A percentile compares a stretch with the other conserved stretches of the same genome.
Evolutionary conservation across 2,113 vertebrate genomes (phyloP).

Genomic region (Columbina picui): DNA sequence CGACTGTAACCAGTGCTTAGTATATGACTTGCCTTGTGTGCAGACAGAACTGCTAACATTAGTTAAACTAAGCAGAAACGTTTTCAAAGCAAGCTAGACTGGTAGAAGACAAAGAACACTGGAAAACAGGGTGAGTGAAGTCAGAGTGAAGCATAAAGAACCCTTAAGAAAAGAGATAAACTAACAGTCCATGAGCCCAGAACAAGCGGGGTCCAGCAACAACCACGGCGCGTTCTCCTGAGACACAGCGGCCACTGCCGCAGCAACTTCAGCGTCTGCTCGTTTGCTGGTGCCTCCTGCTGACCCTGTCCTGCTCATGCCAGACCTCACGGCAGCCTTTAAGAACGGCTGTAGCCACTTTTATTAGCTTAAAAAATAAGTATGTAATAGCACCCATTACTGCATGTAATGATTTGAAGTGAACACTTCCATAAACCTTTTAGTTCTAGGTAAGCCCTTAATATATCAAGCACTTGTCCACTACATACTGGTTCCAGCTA

Average conservation of each 20-base stretch:
- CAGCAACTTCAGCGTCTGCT: not conserved
- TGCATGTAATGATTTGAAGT: not conserved
- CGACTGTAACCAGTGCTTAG: not conserved
- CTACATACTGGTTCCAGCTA: not conserved
- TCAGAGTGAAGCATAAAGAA: not conserved
- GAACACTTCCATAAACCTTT: not conserved
- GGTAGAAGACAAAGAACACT: not conserved
- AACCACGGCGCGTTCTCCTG: not conserved
- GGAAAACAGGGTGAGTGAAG: not conserved
- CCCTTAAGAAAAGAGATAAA: not conserved
- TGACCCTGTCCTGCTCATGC: not conserved
- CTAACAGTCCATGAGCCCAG: not conserved
- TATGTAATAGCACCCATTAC: not conserved
- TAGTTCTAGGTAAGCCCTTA: not conserved
- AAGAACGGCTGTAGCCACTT: not conserved
- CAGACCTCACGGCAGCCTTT: not conserved
- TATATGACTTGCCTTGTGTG: not conserved
- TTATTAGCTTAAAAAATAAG: not conserved
- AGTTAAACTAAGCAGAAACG: not conserved
- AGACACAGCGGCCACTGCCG: not conserved
- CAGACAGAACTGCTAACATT: not conserved
- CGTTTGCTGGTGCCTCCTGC: not conserved
- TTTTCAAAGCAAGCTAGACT: not conserved
- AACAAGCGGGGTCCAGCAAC: not conserved
- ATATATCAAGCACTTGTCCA: not conserved